A percentile compares a stretch with the other conserved stretches of the same genome.
Evolutionary conservation across 2,888 invertebrate genomes (phyloP).

Genomic region (Campoplex nolae): DNA sequence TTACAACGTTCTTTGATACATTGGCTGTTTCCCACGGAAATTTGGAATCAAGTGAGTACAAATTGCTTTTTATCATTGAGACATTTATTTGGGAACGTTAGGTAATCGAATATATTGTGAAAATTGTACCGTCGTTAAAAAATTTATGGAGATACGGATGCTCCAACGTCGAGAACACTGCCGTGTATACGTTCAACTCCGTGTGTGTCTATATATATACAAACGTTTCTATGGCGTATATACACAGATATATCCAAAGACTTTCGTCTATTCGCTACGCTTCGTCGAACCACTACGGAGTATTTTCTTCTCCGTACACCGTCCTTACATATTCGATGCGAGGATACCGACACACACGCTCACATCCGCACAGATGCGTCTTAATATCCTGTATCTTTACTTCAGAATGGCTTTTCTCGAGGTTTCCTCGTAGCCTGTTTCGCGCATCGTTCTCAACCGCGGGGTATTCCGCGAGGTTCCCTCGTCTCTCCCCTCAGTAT

Average conservation of each 20-base stretch:
- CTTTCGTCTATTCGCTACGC: conserved; percentile 26
- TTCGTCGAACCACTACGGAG: conserved; percentile 16
- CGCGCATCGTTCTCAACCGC: conserved; percentile 32
- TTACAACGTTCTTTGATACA: not conserved
- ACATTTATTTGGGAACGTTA: not conserved
- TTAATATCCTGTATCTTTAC: conserved; percentile 13
- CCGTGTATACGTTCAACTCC: not conserved
- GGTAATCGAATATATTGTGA: conserved; percentile 13
- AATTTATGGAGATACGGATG: not conserved
- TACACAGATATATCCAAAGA: not conserved
- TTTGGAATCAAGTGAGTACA: conserved; percentile 34
- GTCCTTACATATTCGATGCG: not conserved
- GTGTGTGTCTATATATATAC: not conserved
- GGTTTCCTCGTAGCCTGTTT: conserved; percentile 36
- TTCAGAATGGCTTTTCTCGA: conserved; percentile 8
- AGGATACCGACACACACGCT: not conserved
- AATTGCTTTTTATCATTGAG: not conserved
- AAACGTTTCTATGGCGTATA: not conserved
- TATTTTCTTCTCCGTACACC: conserved; percentile 15
- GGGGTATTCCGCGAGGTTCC: conserved; percentile 37
- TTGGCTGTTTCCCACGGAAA: not conserved
- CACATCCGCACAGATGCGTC: not conserved
- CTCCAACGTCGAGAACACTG: conserved; percentile 24
- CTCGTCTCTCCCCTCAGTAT: not conserved
- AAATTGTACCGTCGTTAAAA: not conserved